Base-by-base conservation (phyloP, 2,797 vertebrate genomes). In the Macrochelys suwanniensis region DNA sequence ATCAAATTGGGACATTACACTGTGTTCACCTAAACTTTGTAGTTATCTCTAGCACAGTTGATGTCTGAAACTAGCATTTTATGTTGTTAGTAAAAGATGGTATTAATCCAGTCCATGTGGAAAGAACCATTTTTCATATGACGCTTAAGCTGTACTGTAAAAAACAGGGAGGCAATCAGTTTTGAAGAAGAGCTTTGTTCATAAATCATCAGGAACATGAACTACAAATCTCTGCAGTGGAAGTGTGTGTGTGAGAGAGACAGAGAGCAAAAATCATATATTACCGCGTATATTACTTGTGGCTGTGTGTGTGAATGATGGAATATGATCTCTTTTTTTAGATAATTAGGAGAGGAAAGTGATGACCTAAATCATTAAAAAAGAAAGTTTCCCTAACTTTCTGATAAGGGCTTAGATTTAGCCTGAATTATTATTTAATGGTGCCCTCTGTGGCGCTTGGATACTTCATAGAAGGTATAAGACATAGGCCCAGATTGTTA, bases 121-220 rank as follows among this genome's bases (percentile, higher is more conserved):
- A 10, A 16, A 88, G 92, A 86, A 5, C 3, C 3, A 61, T 83
- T 87, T 94, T 47, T 53, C 10, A 54, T 68, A 54, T 26, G 19
- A 42, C 2, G 10, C 0, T 0, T 68, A 68, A 37, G n/a, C n/a
- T n/a, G 11, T 7, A 15, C 1, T 1, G 78, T 17, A n/a, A 90
- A 84, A 74, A 3, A 4, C 16, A 77, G 28, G 42, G 2, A 59
- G 2, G 26, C 6, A 47, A 54, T 68, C 65, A 21, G 65, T 87
- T 94, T 92, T 96, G n/a, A 81, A 16, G 37, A 77, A 90, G 3
- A 2, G n/a, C 2, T 79, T 87, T 61, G 11, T 4, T 80, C 12
- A 77, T 88, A 95, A 82, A 0, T 0, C 12, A 50, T 42, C 17
- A 84, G 71, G 89, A 54, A 5, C 1, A 12, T 88, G 54, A 92